Conservation (phyloP, 2,113 vertebrate genomes). For the Potamarius usumacintae region DNA sequence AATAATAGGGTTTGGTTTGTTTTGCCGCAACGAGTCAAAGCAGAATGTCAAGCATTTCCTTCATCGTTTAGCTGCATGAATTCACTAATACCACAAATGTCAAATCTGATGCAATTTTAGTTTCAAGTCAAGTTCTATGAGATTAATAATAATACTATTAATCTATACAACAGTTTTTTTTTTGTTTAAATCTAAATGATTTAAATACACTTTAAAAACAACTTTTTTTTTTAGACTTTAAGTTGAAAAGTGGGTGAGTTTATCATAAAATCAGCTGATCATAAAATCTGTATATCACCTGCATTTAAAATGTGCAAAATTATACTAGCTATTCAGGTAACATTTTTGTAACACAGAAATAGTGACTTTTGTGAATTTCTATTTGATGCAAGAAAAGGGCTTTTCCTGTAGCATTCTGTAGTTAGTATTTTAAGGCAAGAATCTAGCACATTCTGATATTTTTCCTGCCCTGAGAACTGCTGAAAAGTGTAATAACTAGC, state of each 20-base stretch:
- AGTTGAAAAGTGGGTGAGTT: not conserved
- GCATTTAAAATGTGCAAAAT: not conserved
- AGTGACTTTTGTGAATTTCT: not conserved
- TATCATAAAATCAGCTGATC: not conserved
- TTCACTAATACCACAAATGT: conserved; percentile 45
- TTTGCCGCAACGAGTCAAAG: conserved; percentile 48
- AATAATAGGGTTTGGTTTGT: conserved; percentile 54
- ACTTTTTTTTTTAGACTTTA: not conserved
- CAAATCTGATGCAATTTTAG: conserved; percentile 44
- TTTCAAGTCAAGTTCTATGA: conserved; percentile 24
- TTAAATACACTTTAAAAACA: not conserved
- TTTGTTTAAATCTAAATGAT: not conserved
- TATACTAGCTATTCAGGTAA: not conserved
- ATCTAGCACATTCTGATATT: not conserved
- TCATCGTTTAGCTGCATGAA: conserved; percentile 46
- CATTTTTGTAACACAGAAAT: not conserved
- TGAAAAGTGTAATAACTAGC: conserved; percentile 14
- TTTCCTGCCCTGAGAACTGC: not conserved
- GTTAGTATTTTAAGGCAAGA: not conserved
- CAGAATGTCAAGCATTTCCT: conserved; percentile 57
- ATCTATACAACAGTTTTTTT: not conserved
- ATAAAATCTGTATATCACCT: not conserved
- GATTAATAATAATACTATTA: conserved; percentile 28
- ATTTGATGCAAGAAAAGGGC: not conserved
- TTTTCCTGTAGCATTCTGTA: conserved; percentile 1